These are phyloP conservation scores for Hyposoter didymator DNA, from an alignment of 2,888 invertebrate species.

Conservation along the genomic window DNA sequence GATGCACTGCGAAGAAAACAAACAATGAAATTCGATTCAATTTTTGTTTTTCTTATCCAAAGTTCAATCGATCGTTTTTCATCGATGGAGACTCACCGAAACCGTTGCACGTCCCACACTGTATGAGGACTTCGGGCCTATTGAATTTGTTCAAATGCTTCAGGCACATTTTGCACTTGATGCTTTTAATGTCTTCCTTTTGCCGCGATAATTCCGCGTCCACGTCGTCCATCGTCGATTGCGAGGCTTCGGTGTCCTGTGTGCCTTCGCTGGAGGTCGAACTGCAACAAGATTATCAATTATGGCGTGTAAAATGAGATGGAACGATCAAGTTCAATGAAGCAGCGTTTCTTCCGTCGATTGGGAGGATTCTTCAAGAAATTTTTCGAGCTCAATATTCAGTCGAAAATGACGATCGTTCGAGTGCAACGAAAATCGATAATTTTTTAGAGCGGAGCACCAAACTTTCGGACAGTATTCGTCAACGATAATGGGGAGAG, in stretches of 20 bases:
- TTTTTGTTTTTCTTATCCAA: not conserved
- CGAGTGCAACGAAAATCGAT: no score
- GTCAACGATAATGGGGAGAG: no score
- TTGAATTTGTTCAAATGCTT: slow-evolving; percentile 84
- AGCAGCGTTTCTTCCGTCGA: not conserved
- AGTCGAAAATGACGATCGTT: no score
- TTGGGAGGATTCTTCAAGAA: not conserved
- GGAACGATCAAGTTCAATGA: not conserved
- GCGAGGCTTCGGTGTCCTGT: slow-evolving; percentile 83
- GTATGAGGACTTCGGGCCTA: slow-evolving; percentile 86
- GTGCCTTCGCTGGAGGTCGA: slow-evolving; percentile 84
- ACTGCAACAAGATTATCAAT: slow-evolving; percentile 72
- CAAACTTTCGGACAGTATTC: no score
- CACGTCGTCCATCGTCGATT: slow-evolving; percentile 83
- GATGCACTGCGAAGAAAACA: slow-evolving; percentile 88
- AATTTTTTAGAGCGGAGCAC: no score
- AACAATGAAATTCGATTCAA: not conserved
- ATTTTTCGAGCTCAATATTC: not conserved
- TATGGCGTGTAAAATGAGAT: not conserved
- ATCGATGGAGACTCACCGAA: slow-evolving; percentile 85
- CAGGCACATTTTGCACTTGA: slow-evolving; percentile 85
- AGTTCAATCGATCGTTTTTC: not conserved
- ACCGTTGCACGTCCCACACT: slow-evolving; percentile 87
- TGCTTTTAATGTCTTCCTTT: slow-evolving; percentile 78
- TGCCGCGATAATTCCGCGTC: slow-evolving; percentile 81